Conservation (phyloP, 2,113 vertebrate species). For the Sapajus apella region DNA sequence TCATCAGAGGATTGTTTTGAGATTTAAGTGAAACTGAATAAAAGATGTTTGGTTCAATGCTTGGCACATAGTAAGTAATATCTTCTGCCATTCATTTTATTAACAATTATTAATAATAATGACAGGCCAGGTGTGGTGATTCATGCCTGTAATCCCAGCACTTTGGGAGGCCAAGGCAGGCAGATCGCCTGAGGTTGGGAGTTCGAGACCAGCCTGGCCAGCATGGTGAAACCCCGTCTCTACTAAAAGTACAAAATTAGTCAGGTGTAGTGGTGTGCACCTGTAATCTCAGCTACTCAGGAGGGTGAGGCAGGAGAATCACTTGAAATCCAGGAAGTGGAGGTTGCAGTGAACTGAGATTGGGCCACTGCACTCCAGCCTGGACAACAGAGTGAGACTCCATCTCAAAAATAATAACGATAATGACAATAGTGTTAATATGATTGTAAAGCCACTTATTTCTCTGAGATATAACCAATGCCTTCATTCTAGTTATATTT, state of each 20-base stretch:
- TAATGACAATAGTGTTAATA: background rate
- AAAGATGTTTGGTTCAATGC: background rate
- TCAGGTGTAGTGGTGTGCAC: background rate
- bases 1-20: background rate
- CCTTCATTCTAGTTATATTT: background rate
- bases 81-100: background rate
- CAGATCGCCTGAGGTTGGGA: background rate
- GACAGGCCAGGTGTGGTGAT: background rate
- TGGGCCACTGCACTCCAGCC: background rate
- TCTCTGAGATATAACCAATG: background rate
- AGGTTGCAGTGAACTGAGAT: background rate
- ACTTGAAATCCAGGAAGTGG: background rate
- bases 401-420: background rate
- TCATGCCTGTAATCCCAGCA: background rate
- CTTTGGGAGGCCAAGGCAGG: background rate
- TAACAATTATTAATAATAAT: slow-evolving; percentile 2
- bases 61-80: background rate
- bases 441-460: background rate
- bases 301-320: background rate
- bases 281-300: background rate
- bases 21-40: background rate
- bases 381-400: background rate
- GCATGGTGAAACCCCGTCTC: background rate
- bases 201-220: background rate
- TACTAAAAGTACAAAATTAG: background rate